Evolutionary conservation across 2,113 vertebrate species (phyloP).

Genomic region (Cervus canadensis): DNA sequence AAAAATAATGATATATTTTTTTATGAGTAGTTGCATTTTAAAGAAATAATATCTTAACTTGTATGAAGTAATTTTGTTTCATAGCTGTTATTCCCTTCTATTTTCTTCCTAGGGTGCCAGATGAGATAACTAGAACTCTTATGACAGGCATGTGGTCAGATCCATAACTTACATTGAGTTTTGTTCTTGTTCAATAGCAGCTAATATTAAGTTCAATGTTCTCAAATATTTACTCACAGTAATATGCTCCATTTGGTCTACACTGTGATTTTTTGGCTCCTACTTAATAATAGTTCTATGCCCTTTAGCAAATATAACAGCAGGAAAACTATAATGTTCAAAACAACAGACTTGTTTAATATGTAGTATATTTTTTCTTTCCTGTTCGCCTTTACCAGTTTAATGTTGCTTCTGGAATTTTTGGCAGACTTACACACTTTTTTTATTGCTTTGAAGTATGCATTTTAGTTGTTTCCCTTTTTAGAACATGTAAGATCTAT

Average conservation of each 20-base stretch:
- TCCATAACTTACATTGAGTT: neutral
- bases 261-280: slow-evolving; percentile 53
- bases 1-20: slow-evolving; percentile 21
- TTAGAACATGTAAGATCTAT: neutral
- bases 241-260: slow-evolving; percentile 62
- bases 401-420: slow-evolving; percentile 29
- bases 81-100: neutral
- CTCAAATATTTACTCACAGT: slow-evolving; percentile 69
- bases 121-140: slow-evolving; percentile 23
- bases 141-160: slow-evolving; percentile 1
- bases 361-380: slow-evolving; percentile 22
- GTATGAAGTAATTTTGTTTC: neutral
- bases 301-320: slow-evolving; percentile 69
- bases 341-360: slow-evolving; percentile 65
- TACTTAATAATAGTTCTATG: slow-evolving; percentile 62
- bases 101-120: slow-evolving; percentile 14
- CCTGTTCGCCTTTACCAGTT: slow-evolving; percentile 22
- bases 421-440: slow-evolving; percentile 21
- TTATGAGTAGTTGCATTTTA: neutral
- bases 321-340: slow-evolving; percentile 56
- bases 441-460: neutral
- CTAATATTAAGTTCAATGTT: slow-evolving; percentile 62
- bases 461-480: neutral
- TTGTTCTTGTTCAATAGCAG: slow-evolving; percentile 43
- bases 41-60: neutral